These are phyloP conservation scores for Gymnothorax javanicus DNA, from an alignment of 2,797 vertebrate species.

Conservation along the genomic window DNA sequence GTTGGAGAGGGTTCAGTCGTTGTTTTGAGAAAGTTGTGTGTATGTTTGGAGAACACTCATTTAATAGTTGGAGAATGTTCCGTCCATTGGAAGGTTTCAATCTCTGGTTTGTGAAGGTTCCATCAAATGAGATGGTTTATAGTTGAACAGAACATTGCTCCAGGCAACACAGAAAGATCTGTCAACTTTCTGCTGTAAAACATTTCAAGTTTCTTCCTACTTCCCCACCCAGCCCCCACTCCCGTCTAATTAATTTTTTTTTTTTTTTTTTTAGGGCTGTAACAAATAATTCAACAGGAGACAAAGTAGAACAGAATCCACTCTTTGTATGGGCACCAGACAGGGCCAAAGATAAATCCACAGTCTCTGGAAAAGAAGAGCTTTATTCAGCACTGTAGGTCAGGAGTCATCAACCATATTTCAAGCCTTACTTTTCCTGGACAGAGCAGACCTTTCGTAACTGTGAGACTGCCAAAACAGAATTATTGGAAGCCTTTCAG, in stretches of 20 bases:
- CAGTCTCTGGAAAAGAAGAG: not conserved
- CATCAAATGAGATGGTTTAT: not conserved
- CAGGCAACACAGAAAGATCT: not conserved
- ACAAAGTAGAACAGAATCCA: not conserved
- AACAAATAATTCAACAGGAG: not conserved
- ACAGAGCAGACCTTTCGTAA: not conserved
- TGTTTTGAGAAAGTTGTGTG: not conserved
- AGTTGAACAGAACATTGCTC: slow-evolving; percentile 16
- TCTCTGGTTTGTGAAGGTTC: not conserved
- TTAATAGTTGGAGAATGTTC: no score
- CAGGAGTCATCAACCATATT: slow-evolving; percentile 19
- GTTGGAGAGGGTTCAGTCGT: slow-evolving; percentile 3
- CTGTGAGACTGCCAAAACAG: not conserved
- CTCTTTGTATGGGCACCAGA: not conserved
- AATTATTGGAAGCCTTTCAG: not conserved
- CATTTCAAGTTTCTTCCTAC: not conserved
- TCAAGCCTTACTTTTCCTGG: slow-evolving; percentile 8
- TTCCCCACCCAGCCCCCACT: not conserved
- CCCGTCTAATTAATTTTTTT: not conserved
- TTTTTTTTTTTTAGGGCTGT: not conserved
- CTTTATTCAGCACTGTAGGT: not conserved
- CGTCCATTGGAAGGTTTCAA: not conserved
- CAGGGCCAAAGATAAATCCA: slow-evolving; percentile 4
- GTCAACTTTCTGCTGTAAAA: not conserved
- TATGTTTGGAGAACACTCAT: no score